Percentiles rank a stretch among this genome's conserved stretches.
Conservation (phyloP, 2,113 vertebrate species). For the Potamarius usumacintae region DNA sequence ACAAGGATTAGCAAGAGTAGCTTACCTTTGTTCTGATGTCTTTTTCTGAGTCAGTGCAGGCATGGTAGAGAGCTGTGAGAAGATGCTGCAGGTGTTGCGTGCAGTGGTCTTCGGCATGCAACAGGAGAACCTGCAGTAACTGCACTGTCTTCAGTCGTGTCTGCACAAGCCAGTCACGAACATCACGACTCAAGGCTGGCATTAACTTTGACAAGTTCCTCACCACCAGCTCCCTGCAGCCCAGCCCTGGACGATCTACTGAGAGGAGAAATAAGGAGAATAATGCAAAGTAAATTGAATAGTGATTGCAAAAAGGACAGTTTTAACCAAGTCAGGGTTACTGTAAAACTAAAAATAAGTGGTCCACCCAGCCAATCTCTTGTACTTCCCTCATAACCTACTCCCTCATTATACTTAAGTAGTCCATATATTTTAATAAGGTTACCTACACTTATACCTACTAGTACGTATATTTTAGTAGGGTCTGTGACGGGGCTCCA, state of each 20-base stretch:
- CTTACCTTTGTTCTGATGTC: slow-evolving; percentile 80
- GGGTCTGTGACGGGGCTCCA: too few relatives aligned
- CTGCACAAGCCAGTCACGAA: slow-evolving; percentile 85
- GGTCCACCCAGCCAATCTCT: background rate
- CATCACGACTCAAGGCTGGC: slow-evolving; percentile 81
- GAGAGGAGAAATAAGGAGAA: background rate
- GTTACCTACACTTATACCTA: too few relatives aligned
- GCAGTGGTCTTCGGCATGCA: slow-evolving; percentile 88
- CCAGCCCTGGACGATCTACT: slow-evolving; percentile 84
- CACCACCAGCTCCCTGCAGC: slow-evolving; percentile 90
- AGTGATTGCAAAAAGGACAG: background rate
- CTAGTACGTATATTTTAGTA: too few relatives aligned
- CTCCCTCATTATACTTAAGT: too few relatives aligned
- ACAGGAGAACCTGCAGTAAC: slow-evolving; percentile 79
- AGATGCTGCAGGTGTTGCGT: slow-evolving; percentile 88
- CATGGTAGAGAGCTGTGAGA: slow-evolving; percentile 78
- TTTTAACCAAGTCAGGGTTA: background rate
- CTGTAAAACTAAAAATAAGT: background rate
- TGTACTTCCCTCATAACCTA: too few relatives aligned
- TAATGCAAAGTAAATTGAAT: background rate
- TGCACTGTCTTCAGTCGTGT: slow-evolving; percentile 85
- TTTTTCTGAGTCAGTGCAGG: slow-evolving; percentile 77
- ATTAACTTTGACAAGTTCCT: slow-evolving; percentile 87
- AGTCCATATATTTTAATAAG: too few relatives aligned
- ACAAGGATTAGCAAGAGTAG: background rate